Percentiles rank a stretch among this genome's conserved stretches.
Evolutionary conservation across 2,888 invertebrate genomes (phyloP).

Genomic region (Automeris io): DNA sequence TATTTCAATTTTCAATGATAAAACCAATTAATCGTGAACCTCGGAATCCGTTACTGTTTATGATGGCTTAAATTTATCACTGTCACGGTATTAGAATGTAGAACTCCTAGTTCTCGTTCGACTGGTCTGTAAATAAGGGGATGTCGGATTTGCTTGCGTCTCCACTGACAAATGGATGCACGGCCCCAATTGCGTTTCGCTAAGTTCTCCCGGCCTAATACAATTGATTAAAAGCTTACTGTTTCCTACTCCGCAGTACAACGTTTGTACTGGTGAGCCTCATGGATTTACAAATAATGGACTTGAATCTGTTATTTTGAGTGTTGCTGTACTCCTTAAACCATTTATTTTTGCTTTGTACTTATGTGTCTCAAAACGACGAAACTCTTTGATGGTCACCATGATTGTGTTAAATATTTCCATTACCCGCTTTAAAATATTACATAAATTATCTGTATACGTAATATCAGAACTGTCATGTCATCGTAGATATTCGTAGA

Average conservation of each 20-base stretch:
- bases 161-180: conserved; percentile 33
- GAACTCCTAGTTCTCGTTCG: conserved; percentile 28
- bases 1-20: not conserved
- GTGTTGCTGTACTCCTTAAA: not conserved
- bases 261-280: conserved; percentile 4
- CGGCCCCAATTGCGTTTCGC: conserved; percentile 25
- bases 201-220: conserved; percentile 30
- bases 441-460: too few relatives aligned
- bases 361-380: too few relatives aligned
- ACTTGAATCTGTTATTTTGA: not conserved
- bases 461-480: too few relatives aligned
- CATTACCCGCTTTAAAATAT: too few relatives aligned
- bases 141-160: conserved; percentile 34
- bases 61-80: conserved; percentile 25
- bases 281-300: conserved; percentile 5
- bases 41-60: conserved; percentile 20
- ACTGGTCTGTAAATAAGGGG: conserved; percentile 42
- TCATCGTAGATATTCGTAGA: too few relatives aligned
- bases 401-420: too few relatives aligned
- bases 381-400: too few relatives aligned
- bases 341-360: not conserved
- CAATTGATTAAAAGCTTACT: conserved; percentile 29
- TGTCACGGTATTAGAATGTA: conserved; percentile 21
- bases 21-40: conserved; percentile 4
- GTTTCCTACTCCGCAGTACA: conserved; percentile 15